These are phyloP conservation scores for Sisyra terminalis DNA, from an alignment of 2,888 invertebrate genomes.

Conservation along the genomic window DNA sequence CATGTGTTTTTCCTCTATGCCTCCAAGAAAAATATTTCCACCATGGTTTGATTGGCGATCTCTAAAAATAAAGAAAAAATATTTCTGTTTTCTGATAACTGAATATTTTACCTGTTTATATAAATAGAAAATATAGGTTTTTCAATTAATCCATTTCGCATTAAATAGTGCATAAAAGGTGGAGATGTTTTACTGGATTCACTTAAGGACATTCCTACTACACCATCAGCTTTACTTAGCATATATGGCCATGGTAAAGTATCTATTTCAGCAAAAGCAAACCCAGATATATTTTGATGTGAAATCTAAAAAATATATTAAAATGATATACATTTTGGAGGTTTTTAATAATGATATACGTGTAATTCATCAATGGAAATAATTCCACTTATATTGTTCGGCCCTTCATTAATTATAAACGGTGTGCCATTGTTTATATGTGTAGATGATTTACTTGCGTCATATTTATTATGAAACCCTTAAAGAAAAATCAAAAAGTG, in stretches of 20 bases:
- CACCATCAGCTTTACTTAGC: conserved; percentile 52
- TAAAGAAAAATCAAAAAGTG: conserved; percentile 12
- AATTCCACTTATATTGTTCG: conserved; percentile 43
- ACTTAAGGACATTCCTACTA: conserved; percentile 46
- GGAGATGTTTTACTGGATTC: conserved; percentile 34
- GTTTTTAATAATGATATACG: conserved; percentile 24
- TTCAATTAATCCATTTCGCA: conserved; percentile 30
- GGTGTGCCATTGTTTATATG: conserved; percentile 42
- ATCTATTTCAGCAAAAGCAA: conserved; percentile 56
- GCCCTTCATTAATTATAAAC: conserved; percentile 36
- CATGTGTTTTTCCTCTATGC: conserved; percentile 43
- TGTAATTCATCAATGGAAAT: conserved; percentile 45
- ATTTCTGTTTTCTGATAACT: too few species aligned
- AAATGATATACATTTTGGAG: background rate
- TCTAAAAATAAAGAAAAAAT: conserved; percentile 23
- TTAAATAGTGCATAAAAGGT: conserved; percentile 49
- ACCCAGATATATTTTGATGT: conserved; percentile 34
- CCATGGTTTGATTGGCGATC: conserved; percentile 35
- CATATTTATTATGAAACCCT: conserved; percentile 53
- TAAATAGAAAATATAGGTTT: conserved; percentile 50
- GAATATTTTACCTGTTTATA: conserved; percentile 39
- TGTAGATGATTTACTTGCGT: conserved; percentile 43
- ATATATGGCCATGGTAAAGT: conserved; percentile 45
- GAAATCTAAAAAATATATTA: conserved; percentile 28
- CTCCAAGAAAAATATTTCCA: conserved; percentile 42